Evolutionary conservation across 1,140 invertebrate genomes (phyloP).

Genomic region (Drosophila paulistorum): DNA sequence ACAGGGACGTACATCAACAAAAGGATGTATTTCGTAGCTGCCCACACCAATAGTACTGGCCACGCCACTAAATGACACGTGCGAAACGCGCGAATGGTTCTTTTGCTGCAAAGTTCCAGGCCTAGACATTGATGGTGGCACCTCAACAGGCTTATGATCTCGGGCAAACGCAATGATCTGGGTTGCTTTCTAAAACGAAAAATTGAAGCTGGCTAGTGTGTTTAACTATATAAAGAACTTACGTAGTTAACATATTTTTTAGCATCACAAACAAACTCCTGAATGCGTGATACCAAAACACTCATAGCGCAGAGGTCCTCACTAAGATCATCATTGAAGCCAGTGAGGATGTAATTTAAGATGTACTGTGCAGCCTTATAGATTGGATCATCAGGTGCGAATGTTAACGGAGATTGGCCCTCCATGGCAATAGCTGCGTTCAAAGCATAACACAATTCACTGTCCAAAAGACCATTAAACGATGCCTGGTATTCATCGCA

Average conservation of each 20-base stretch:
- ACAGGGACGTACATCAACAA: conserved; percentile 68
- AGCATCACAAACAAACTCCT: conserved; percentile 70
- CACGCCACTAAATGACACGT: conserved; percentile 68
- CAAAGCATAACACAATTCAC: conserved; percentile 68
- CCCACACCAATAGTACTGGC: conserved; percentile 71
- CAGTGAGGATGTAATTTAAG: conserved; percentile 61
- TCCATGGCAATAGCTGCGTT: conserved; percentile 72
- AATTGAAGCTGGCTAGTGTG: too few relatives aligned
- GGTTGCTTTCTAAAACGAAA: conserved; percentile 57
- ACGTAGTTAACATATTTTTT: conserved; percentile 75
- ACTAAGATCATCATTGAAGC: conserved; percentile 65
- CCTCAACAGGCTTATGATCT: conserved; percentile 54
- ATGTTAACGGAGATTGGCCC: conserved; percentile 47
- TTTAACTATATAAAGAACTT: conserved; percentile 7
- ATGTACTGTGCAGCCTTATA: conserved; percentile 79
- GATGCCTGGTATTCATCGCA: conserved; percentile 62
- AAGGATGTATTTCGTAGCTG: conserved; percentile 77
- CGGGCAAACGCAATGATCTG: conserved; percentile 64
- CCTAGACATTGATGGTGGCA: conserved; percentile 32
- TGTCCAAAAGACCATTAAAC: conserved; percentile 70
- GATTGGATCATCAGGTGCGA: conserved; percentile 69
- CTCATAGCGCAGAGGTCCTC: conserved; percentile 54
- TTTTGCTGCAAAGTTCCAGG: not conserved
- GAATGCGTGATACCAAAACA: conserved; percentile 47
- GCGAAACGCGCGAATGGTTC: conserved; percentile 57